A percentile compares a stretch with the other conserved stretches of the same genome.
Evolutionary conservation across 2,113 vertebrate species (phyloP).

Genomic region (Erythrolamprus reginae): DNA sequence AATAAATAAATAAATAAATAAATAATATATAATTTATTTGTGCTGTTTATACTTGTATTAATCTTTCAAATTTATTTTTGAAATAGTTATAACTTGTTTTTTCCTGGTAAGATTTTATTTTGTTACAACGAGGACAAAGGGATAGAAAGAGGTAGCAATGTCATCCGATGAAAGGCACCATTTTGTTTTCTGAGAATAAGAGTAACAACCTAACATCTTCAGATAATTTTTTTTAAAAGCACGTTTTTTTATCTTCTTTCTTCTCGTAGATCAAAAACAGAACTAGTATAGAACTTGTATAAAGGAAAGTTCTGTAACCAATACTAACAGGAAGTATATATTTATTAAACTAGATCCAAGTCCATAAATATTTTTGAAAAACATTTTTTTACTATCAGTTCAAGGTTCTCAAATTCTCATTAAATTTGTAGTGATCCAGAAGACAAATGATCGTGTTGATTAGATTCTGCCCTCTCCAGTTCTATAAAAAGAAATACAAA

Average conservation of each 20-base stretch:
- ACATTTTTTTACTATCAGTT: slow-evolving; percentile 54
- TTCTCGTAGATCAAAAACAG: background rate
- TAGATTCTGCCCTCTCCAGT: slow-evolving; percentile 54
- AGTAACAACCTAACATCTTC: background rate
- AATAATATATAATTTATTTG: background rate
- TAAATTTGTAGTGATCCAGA: slow-evolving; percentile 49
- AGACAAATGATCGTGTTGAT: slow-evolving; percentile 46
- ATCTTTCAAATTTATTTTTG: slow-evolving; percentile 47
- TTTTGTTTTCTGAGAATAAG: background rate
- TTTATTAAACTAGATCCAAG: slow-evolving; percentile 58
- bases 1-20: no score
- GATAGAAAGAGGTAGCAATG: background rate
- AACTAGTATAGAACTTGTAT: slow-evolving; percentile 43
- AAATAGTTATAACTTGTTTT: slow-evolving; percentile 34
- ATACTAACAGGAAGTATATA: slow-evolving; percentile 62
- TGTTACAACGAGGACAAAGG: background rate
- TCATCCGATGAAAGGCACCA: background rate
- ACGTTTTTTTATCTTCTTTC: background rate
- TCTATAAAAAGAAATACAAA: slow-evolving; percentile 52
- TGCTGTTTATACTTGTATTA: slow-evolving; percentile 35
- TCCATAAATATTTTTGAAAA: slow-evolving; percentile 61
- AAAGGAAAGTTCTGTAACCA: slow-evolving; percentile 61
- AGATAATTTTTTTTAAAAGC: background rate
- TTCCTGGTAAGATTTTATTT: background rate
- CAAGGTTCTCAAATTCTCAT: slow-evolving; percentile 51